Evolutionary conservation across 2,888 invertebrate species (phyloP).

Genomic region (Odontomyia ornata): DNA sequence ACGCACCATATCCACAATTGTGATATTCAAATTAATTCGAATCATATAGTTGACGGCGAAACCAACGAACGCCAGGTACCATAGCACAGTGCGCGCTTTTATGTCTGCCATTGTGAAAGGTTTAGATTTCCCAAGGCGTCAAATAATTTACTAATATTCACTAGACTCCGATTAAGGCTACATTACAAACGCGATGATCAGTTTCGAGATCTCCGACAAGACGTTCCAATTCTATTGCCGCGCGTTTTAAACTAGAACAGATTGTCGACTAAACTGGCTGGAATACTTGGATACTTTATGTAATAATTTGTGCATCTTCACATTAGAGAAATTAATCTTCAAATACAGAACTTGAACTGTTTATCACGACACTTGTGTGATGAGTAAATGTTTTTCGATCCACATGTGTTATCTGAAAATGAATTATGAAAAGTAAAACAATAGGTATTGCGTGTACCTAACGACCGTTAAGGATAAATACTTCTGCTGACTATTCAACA

Average conservation of each 20-base stretch:
- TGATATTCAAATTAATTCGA: slow-evolving; percentile 73
- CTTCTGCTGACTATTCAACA: not conserved
- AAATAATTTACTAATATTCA: not conserved
- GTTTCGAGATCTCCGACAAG: not conserved
- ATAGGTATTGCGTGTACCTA: not conserved
- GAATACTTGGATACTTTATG: not conserved
- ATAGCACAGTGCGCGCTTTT: slow-evolving; percentile 66
- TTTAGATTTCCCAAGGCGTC: not conserved
- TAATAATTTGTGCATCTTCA: not conserved
- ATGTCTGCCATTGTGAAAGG: slow-evolving; percentile 45
- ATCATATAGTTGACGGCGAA: slow-evolving; percentile 77
- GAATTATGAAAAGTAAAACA: not conserved
- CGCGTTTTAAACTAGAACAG: not conserved
- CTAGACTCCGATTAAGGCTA: not conserved
- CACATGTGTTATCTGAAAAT: not conserved
- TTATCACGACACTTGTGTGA: not conserved
- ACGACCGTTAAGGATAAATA: not conserved
- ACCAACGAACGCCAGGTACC: slow-evolving; percentile 72
- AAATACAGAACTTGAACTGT: not conserved
- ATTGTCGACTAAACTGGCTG: not conserved
- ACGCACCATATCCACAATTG: slow-evolving; percentile 72
- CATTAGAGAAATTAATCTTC: not conserved
- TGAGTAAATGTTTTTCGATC: not conserved
- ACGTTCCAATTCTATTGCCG: too few relatives aligned
- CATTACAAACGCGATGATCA: slow-evolving; percentile 15